Conservation (phyloP, 1,140 invertebrate species). For the Diploscapter pachys region DNA sequence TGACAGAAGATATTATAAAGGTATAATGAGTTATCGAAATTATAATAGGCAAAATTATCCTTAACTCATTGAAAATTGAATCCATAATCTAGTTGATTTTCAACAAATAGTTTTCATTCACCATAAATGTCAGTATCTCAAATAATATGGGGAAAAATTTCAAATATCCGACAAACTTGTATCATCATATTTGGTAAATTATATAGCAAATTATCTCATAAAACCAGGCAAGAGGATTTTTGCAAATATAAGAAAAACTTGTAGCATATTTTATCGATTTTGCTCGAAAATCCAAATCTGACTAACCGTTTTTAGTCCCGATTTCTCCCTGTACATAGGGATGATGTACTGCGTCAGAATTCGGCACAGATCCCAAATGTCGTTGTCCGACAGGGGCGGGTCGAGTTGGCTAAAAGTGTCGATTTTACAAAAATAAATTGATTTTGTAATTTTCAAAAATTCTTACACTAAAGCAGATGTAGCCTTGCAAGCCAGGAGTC, state of each 20-base stretch:
- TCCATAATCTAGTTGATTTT: too few species aligned
- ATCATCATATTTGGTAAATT: too few species aligned
- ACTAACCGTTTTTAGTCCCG: slow-evolving; percentile 56
- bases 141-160: too few species aligned
- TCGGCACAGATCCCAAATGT: slow-evolving; percentile 49
- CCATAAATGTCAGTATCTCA: too few species aligned
- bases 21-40: too few species aligned
- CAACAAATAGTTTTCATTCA: too few species aligned
- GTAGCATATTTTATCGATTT: too few species aligned
- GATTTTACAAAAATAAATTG: neutral
- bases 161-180: too few species aligned
- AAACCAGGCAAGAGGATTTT: neutral
- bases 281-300: neutral
- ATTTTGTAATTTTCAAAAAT: neutral
- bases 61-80: too few species aligned
- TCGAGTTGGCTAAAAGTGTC: slow-evolving; percentile 46
- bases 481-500: slow-evolving; percentile 51
- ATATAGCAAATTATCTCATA: neutral
- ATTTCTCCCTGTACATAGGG: slow-evolving; percentile 54
- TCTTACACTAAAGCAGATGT: slow-evolving; percentile 52
- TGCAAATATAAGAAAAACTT: too few species aligned
- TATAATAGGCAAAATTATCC: too few species aligned
- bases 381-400: slow-evolving; percentile 50
- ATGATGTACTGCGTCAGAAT: slow-evolving; percentile 45
- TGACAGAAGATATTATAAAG: too few species aligned